A percentile compares a stretch with the other conserved stretches of the same genome.
phyloP scores from a whole-genome alignment of 2,113 vertebrate species.

The Chaetops frenatus region DNA sequence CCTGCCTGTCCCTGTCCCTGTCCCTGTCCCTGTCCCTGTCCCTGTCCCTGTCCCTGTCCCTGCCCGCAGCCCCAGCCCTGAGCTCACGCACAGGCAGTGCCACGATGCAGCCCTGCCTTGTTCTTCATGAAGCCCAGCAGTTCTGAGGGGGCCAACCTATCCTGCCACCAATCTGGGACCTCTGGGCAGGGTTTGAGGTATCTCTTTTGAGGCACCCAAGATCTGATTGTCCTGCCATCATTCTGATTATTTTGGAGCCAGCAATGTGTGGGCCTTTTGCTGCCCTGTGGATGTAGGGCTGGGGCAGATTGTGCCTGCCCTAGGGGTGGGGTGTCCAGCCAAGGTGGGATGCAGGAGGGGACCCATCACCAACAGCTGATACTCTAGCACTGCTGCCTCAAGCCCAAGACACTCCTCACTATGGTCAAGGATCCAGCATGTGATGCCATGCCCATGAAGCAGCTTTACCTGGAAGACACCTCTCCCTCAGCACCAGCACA shows the following conservation, averaged over 20 bases:
- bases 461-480: background rate
- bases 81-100: background rate
- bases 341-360: background rate
- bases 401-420: background rate
- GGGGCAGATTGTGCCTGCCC: background rate
- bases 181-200: background rate
- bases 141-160: background rate
- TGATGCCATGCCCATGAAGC: background rate
- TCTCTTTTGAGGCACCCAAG: background rate
- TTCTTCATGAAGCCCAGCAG: background rate
- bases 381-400: background rate
- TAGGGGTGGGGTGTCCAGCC: background rate
- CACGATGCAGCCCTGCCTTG: accelerated
- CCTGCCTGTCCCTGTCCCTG: background rate
- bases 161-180: background rate
- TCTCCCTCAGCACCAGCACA: background rate
- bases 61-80: accelerated
- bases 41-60: background rate
- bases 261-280: background rate
- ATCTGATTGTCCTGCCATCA: background rate
- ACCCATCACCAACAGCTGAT: background rate
- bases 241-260: background rate
- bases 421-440: background rate
- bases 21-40: background rate
- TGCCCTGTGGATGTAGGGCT: background rate